Base-by-base conservation (phyloP, 1,140 invertebrate species). In the Ooceraea biroi region DNA sequence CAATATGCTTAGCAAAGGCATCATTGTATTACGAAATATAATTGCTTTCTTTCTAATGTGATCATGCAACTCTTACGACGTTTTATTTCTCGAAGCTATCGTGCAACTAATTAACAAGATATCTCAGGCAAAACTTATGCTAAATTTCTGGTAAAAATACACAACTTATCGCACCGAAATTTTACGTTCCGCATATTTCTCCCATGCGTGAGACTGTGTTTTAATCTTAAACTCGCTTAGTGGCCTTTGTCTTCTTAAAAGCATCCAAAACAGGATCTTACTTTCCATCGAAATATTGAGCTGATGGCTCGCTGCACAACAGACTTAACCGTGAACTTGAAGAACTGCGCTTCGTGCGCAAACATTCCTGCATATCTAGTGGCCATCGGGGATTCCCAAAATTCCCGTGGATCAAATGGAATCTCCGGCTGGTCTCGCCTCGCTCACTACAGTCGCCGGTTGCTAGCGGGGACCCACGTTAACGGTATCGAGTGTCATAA, bases 251-350 rank as follows among this genome's bases (percentile, higher is more conserved):
- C 36, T 68, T 27, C 7, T 46, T 19, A 27, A 66, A 78, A 41
- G 10, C 2, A 8, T 57, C 17, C 12, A 46, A 46, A 44, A 52
- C 36, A 80, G 22, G 36, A 58, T 71, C 69, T 80, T 41, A 61
- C 14, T 44, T 27, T 25, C 27, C 19, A 8, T 36, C 36, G 36
- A 36, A 7, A 36, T n/a, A n/a, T 82, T 50, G 17, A 12, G 8
- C 4, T 41, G 17, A n/a, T n/a, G 1, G 3, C 60, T 10, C 17
- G 3, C 25, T 44, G 12, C 19, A 76, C 11, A 17, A 48, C 19
- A 55, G 19, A 30, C 5, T 12, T 48, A 68, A 27, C 76, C 65
- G 25, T 84, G 65, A 82, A 84, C 76, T 84, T 84, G 63, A 68
- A 50, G 48, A 46, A 22, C 30, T 57, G 10, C 25, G 50, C 72